Evolutionary conservation across 2,797 vertebrate species (phyloP), one percentile per base, ranked within the genome.

Genomic region (Cephalopachus bancanus): DNA sequence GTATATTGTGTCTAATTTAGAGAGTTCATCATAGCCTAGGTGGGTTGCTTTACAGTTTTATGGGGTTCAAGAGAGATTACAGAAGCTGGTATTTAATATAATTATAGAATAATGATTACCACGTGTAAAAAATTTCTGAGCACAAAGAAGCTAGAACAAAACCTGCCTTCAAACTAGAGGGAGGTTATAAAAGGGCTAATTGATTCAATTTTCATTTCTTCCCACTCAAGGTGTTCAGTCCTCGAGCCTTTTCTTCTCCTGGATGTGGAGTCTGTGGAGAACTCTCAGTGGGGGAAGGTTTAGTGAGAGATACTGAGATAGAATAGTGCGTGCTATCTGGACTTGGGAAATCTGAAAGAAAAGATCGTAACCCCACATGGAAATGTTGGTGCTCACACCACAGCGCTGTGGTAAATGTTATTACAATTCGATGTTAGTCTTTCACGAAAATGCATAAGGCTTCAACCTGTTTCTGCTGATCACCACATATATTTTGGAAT

Each of bases 51-150:
- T 95, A 62, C 44, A 91, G 75, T 59, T 93, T 97, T 86, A 86
- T 12, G 75, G 79, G 53, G 95, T 96, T 97, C 83, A 97, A 94
- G 79, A 95, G 83, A 91, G 89, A 97, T 94, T 71, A 60, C 37
- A 80, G 83, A 96, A 96, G 89, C 87, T 97, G 75, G 81, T 64
- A 86, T 96, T 97, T 96, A 89, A 95, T 93, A 53, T 91, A 97
- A 97, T 97, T 98, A 96, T 71, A 92, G 96, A 97, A 95, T 96
- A 97, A 97, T 96, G 95, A 96, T 92, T 95, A 96, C 94, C 33
- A 80, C 44, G 60, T 94, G 72, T 93, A 89, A 97, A 93, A 94
- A 88, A 75, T 6, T 92, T 88, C 57, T 28, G 57, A 74, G 75
- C 75, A 93, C 79, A 97, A 96, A 97, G 79, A 91, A 93, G 22